phyloP scores from a whole-genome alignment of 2,888 invertebrate species.

The Pteria penguin region DNA sequence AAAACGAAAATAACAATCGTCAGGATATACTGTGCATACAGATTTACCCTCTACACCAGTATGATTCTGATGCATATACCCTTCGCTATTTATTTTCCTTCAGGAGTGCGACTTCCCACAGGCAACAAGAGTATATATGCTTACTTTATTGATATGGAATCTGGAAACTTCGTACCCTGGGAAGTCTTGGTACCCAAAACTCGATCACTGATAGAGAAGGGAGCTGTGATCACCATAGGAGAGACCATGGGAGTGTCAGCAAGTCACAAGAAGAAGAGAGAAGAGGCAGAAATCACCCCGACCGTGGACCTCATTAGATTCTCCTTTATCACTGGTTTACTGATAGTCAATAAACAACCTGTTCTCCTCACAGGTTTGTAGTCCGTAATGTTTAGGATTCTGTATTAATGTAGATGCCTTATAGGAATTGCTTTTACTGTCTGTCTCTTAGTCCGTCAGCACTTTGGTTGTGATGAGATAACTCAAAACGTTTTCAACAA shows the following conservation, averaged over 20 bases:
- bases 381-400: no score
- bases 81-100: no score
- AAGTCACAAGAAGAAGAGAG: slow-evolving; percentile 61
- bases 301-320: slow-evolving; percentile 80
- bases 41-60: no score
- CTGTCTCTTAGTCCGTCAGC: no score
- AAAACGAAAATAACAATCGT: no score
- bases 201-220: slow-evolving; percentile 78
- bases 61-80: no score
- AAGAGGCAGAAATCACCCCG: slow-evolving; percentile 75
- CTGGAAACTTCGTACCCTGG: slow-evolving; percentile 78
- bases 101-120: slow-evolving; percentile 78
- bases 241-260: slow-evolving; percentile 73
- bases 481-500: no score
- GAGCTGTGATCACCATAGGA: slow-evolving; percentile 77
- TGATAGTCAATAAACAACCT: slow-evolving; percentile 76
- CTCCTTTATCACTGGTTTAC: slow-evolving; percentile 76
- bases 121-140: slow-evolving; percentile 78
- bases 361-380: slow-evolving; percentile 78
- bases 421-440: no score
- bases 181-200: slow-evolving; percentile 78
- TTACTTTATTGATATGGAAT: slow-evolving; percentile 79
- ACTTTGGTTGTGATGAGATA: no score
- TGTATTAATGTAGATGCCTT: no score
- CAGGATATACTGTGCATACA: no score